Conservation (phyloP, 2,797 vertebrate species). For the Pseudochirops corinnae region DNA sequence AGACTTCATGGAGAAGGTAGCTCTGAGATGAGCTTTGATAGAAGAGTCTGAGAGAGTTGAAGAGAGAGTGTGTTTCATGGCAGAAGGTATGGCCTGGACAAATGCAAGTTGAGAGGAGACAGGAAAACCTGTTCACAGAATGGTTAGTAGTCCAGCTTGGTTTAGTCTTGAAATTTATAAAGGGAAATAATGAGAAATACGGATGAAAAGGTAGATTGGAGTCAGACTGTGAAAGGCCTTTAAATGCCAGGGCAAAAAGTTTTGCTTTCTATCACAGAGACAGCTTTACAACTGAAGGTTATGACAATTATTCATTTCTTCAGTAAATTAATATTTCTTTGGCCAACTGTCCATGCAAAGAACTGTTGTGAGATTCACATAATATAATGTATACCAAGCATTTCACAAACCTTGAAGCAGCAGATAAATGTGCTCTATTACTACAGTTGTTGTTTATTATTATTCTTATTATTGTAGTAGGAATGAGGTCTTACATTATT, state of each 20-base stretch:
- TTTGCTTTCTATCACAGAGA: background rate
- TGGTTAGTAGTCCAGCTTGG: background rate
- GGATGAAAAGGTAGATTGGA: background rate
- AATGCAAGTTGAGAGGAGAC: background rate
- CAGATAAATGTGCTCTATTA: background rate
- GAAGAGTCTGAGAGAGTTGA: background rate
- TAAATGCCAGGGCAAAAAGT: background rate
- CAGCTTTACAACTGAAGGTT: background rate
- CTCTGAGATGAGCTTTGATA: background rate
- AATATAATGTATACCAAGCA: background rate
- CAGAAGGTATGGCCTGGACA: background rate
- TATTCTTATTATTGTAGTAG: background rate
- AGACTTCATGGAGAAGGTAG: background rate
- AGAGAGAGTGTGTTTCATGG: background rate
- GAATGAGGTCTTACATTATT: background rate
- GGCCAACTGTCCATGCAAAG: background rate
- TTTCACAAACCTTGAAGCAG: background rate
- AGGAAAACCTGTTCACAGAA: background rate
- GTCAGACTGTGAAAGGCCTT: background rate
- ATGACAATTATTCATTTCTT: background rate
- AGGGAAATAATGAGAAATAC: background rate
- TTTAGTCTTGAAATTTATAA: background rate
- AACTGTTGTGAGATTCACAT: background rate
- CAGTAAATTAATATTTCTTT: background rate
- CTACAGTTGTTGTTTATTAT: background rate